phyloP scores from a whole-genome alignment of 2,797 vertebrate genomes.

The Karalla daura region DNA sequence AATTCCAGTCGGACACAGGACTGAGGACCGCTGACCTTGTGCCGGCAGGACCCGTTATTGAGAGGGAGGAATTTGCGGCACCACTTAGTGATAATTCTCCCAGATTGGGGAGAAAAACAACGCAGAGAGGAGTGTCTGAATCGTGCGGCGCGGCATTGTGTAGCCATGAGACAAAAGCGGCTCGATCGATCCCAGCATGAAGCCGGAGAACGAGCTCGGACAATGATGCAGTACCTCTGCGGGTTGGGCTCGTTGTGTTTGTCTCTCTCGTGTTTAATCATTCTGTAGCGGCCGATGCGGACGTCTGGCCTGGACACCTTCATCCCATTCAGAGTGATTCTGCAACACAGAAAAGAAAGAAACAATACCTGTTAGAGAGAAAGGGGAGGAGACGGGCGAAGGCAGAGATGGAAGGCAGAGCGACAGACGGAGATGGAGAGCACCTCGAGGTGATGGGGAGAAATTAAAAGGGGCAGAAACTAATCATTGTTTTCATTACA shows the following conservation, averaged over 20 bases:
- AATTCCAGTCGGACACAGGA: background rate
- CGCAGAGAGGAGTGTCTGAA: constrained; percentile 22
- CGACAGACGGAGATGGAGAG: background rate
- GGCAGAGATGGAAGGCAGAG: constrained; percentile 3
- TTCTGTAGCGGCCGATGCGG: constrained; percentile 97
- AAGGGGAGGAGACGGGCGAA: constrained; percentile 15
- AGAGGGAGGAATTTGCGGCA: constrained; percentile 10
- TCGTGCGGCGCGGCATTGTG: no score
- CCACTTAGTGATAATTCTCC: constrained; percentile 37
- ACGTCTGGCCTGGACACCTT: constrained; percentile 97
- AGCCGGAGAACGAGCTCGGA: constrained; percentile 32
- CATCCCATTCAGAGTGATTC: constrained; percentile 98
- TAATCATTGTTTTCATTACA: constrained; percentile 10
- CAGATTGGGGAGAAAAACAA: constrained; percentile 38
- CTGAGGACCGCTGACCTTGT: background rate
- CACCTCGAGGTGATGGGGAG: background rate
- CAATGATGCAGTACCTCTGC: constrained; percentile 90
- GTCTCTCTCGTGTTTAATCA: constrained; percentile 99
- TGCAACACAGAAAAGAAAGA: constrained; percentile 68
- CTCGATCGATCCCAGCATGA: constrained; percentile 37
- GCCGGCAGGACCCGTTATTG: constrained; percentile 4
- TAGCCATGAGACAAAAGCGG: constrained; percentile 48
- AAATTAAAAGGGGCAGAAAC: background rate
- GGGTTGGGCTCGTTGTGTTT: constrained; percentile 99
- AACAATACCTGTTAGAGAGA: constrained; percentile 35